These are phyloP conservation scores for Steinernema scapterisci DNA, from an alignment of 2,888 invertebrate genomes.

Conservation along the genomic window DNA sequence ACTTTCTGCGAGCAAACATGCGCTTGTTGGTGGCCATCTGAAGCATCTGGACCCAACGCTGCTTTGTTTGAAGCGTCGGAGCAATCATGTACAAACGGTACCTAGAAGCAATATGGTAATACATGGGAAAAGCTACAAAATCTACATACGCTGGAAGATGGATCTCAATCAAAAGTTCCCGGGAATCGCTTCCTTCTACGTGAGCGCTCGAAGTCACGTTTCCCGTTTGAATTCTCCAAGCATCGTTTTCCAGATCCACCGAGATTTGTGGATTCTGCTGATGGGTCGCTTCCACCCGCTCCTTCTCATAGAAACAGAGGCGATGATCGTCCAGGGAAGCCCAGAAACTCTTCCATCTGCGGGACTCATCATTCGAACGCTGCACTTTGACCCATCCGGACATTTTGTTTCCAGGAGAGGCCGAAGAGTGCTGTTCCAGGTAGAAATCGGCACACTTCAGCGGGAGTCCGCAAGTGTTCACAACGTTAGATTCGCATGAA, in stretches of 20 bases:
- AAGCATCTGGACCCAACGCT: slow-evolving; percentile 49
- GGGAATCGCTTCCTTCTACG: neutral
- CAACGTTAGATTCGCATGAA: slow-evolving; percentile 41
- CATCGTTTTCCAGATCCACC: neutral
- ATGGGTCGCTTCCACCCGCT: slow-evolving; percentile 32
- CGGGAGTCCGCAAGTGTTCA: slow-evolving; percentile 55
- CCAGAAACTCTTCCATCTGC: slow-evolving; percentile 39
- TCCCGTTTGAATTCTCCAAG: neutral
- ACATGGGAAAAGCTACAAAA: neutral
- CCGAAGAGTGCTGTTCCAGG: slow-evolving; percentile 37
- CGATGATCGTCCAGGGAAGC: slow-evolving; percentile 38
- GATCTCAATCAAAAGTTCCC: slow-evolving; percentile 49
- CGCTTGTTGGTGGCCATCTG: slow-evolving; percentile 46
- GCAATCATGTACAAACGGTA: slow-evolving; percentile 39
- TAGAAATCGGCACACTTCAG: slow-evolving; percentile 48
- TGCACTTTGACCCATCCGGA: neutral
- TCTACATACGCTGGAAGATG: slow-evolving; percentile 48
- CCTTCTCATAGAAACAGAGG: slow-evolving; percentile 52
- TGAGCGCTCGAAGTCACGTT: neutral
- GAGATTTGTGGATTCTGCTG: neutral
- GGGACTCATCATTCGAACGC: slow-evolving; percentile 32
- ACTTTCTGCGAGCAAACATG: slow-evolving; percentile 42
- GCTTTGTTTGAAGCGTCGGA: slow-evolving; percentile 45
- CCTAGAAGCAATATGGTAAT: neutral
- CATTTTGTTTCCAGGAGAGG: slow-evolving; percentile 15